phyloP scores from a whole-genome alignment of 2,113 vertebrate species.

The Malurus melanocephalus region DNA sequence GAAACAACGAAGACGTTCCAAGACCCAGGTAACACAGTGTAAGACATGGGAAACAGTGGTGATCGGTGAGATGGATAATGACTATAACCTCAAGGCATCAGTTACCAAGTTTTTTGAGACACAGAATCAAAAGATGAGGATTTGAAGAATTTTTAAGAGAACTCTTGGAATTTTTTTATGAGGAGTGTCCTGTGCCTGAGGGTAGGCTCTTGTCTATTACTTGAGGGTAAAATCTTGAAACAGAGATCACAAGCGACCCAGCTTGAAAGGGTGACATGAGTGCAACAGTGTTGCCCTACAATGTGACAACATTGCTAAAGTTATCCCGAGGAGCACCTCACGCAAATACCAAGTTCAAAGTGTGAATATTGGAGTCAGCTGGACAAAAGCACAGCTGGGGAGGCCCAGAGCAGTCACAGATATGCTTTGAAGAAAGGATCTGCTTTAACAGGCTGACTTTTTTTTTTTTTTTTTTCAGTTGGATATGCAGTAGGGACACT shows the following conservation, averaged over 20 bases:
- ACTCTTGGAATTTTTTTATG: not conserved
- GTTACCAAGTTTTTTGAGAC: not conserved
- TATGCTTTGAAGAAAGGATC: not conserved
- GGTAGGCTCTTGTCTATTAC: not conserved
- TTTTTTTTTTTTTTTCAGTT: not conserved
- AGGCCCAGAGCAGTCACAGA: not conserved
- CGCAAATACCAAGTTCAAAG: not conserved
- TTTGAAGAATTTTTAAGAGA: not conserved
- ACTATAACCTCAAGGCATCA: not conserved
- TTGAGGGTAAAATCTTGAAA: not conserved
- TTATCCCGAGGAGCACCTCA: not conserved
- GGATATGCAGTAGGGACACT: not conserved
- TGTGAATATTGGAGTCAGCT: not conserved
- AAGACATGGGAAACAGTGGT: not conserved
- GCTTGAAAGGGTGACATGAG: not conserved
- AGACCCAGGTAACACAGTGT: not conserved
- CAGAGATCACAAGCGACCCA: not conserved
- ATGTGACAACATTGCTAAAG: not conserved
- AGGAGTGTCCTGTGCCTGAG: not conserved
- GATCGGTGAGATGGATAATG: not conserved
- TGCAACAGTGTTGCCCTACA: not conserved
- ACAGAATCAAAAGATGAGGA: accelerated
- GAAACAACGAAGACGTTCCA: not conserved
- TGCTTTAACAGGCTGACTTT: not conserved
- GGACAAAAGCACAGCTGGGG: not conserved